phyloP scores from a whole-genome alignment of 2,888 invertebrate species.

The Cephus nigrinus region DNA sequence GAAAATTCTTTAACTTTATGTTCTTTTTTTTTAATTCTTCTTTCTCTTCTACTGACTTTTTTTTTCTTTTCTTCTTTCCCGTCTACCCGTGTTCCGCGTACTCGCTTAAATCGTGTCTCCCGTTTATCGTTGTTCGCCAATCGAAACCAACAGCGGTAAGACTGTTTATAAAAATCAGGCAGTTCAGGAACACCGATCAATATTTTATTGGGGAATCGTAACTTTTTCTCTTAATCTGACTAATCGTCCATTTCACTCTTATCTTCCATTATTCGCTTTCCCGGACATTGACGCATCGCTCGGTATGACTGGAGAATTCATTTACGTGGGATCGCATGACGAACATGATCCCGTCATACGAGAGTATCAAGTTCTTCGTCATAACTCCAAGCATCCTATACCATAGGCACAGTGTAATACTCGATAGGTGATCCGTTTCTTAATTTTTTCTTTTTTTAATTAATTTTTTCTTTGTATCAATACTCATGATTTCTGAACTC shows the following conservation, averaged over 20 bases:
- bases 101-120: not conserved
- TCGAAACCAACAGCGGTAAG: not conserved
- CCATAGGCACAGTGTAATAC: not conserved
- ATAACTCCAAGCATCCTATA: not conserved
- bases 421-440: not conserved
- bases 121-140: not conserved
- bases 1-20: not conserved
- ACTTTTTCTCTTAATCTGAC: not conserved
- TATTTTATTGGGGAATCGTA: not conserved
- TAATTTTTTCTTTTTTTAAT: not conserved
- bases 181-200: too few species aligned
- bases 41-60: too few species aligned
- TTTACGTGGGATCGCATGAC: not conserved
- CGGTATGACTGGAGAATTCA: not conserved
- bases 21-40: not conserved
- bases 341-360: slow-evolving; percentile 1
- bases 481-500: not conserved
- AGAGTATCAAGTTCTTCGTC: slow-evolving; percentile 2
- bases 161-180: not conserved
- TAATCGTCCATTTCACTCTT: not conserved
- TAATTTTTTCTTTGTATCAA: not conserved
- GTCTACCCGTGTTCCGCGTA: not conserved
- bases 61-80: not conserved
- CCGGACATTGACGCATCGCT: not conserved
- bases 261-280: not conserved